These are phyloP conservation scores for Ciconia maguari DNA, from an alignment of 2,113 vertebrate species.

Conservation along the genomic window DNA sequence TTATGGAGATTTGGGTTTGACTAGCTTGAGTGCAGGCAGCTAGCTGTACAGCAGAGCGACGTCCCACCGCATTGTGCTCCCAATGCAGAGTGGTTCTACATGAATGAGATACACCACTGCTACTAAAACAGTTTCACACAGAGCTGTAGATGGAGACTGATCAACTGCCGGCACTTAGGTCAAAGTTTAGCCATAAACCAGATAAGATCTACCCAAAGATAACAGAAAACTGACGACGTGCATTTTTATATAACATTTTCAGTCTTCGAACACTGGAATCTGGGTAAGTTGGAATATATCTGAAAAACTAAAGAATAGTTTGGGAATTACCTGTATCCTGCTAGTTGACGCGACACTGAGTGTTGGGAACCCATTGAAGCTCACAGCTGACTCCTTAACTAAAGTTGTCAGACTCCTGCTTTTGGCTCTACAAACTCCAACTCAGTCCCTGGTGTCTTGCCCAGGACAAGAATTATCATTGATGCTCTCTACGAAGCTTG, in stretches of 20 bases:
- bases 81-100: rapidly evolving
- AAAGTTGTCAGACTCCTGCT: not conserved
- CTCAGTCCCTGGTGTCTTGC: not conserved
- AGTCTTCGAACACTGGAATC: not conserved
- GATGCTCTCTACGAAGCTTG: not conserved
- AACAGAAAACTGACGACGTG: not conserved
- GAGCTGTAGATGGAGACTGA: not conserved
- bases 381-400: not conserved
- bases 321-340: not conserved
- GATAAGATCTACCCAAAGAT: not conserved
- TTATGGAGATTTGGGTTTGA: not conserved
- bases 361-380: not conserved
- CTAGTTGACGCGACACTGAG: not conserved
- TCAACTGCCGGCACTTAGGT: too few relatives aligned
- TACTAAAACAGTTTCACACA: not conserved
- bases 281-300: not conserved
- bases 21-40: not conserved
- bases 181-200: not conserved
- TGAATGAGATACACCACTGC: rapidly evolving
- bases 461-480: not conserved
- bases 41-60: not conserved
- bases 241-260: not conserved
- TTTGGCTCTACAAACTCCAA: not conserved
- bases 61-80: rapidly evolving
- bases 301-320: not conserved